phyloP scores from a whole-genome alignment of 2,113 vertebrate genomes.

The Eudyptes chrysolophus region DNA sequence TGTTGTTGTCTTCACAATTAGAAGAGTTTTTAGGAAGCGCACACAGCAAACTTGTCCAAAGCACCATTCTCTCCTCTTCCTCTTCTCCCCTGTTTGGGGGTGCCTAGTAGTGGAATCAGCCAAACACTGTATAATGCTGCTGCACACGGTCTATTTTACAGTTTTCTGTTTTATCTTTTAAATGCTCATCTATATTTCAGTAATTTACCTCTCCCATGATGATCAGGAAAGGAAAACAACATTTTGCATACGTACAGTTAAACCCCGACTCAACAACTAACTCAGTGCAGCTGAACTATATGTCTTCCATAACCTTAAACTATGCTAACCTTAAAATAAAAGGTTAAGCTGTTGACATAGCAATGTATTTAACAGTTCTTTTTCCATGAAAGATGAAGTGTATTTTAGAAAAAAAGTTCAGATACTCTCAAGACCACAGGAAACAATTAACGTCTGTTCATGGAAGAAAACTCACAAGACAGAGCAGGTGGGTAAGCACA shows the following conservation, averaged over 20 bases:
- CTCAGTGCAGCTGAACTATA: not conserved
- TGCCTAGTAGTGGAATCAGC: fast-evolving
- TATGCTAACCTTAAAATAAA: not conserved
- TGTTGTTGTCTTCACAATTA: not conserved
- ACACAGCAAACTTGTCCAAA: not conserved
- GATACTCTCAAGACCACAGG: not conserved
- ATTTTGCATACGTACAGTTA: not conserved
- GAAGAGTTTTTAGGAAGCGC: not conserved
- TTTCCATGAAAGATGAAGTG: not conserved
- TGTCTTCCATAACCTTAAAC: not conserved
- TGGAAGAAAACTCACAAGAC: not conserved
- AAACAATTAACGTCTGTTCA: not conserved
- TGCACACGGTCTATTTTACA: not conserved
- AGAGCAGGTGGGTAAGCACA: not conserved
- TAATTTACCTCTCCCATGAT: not conserved
- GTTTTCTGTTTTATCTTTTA: not conserved
- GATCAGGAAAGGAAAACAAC: not conserved
- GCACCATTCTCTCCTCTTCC: not conserved
- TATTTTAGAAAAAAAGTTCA: not conserved
- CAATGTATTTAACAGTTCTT: not conserved
- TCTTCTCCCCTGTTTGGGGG: not conserved
- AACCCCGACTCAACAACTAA: not conserved
- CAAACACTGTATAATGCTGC: not conserved
- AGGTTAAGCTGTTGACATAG: not conserved
- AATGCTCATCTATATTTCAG: not conserved